Base-by-base conservation (phyloP, 2,888 invertebrate species). In the Parochlus steinenii region DNA sequence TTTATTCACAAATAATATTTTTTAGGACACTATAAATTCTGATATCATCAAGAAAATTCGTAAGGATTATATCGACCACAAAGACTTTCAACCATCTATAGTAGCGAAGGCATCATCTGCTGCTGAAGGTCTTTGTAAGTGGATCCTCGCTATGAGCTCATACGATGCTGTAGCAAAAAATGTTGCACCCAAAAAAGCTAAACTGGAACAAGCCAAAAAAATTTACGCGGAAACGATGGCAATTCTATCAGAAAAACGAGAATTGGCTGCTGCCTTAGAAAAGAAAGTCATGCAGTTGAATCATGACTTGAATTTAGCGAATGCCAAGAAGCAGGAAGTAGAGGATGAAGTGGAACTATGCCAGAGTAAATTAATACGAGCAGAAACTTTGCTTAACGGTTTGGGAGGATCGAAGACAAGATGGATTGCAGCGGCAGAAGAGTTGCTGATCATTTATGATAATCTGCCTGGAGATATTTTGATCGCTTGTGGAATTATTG, bases 111-210 rank as follows among this genome's bases (percentile, higher is more conserved):
- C 90, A 1, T 93, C 92, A 0, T 76, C 85, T 42, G 95, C 95
- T 3, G 93, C 92, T 15, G 89, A 93, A 62, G 92, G 90, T 2
- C 61, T 87, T 2, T 87, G 87, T 48, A 76, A 82, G 65, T 87
- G 87, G 87, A 74, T 89, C 19, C 78, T 83, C 46, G 92, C 92
- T 0, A 86, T 93, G 75, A 92, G 80, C 57, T 76, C 86, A 51
- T 93, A 83, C 56, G 90, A 90, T 53, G 77, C 79, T 51, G 86
- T 90, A 1, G 85, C 85, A 48, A 66, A 71, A 44, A 65, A 64
- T 5, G 85, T 87, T 0, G 81, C 78, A 0, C 93, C 93, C 0
- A 95, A 95, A 59, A 86, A 87, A 58, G 76, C 71, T 3, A 82
- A 85, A 4, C 60, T 92, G 17, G 68, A 67, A 0, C 64, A 65